Conservation (phyloP, 2,888 invertebrate species). For the Dicyrtoma fusca region DNA sequence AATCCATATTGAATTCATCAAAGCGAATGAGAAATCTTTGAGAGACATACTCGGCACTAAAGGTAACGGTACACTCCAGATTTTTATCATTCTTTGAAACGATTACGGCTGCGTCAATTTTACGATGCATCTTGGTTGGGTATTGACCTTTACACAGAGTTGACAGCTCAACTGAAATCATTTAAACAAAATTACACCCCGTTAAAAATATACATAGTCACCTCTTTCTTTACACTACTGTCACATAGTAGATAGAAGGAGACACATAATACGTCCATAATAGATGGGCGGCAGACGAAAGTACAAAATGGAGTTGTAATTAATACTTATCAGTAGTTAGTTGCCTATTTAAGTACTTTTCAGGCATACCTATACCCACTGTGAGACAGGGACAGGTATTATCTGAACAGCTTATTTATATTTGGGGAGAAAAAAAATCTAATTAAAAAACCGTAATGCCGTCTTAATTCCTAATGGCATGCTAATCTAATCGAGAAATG, state of each 20-base stretch:
- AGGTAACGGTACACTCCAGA: constrained; percentile 88
- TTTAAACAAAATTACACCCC: background rate
- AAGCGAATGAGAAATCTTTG: constrained; percentile 93
- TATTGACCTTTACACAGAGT: constrained; percentile 87
- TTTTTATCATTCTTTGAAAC: constrained; percentile 89
- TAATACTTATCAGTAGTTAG: background rate
- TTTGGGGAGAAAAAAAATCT: too few relatives aligned
- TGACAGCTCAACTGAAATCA: constrained; percentile 71
- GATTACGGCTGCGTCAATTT: constrained; percentile 87
- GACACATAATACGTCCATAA: too few relatives aligned
- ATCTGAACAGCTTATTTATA: too few relatives aligned
- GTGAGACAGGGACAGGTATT: too few relatives aligned
- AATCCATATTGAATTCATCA: constrained; percentile 87
- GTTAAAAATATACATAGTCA: background rate
- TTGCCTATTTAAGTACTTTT: too few relatives aligned
- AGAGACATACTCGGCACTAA: constrained; percentile 91
- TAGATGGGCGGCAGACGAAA: background rate
- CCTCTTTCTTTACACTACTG: too few relatives aligned
- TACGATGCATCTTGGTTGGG: constrained; percentile 83
- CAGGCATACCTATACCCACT: too few relatives aligned
- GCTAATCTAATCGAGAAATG: too few relatives aligned
- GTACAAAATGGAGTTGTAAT: background rate
- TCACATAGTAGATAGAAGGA: too few relatives aligned
- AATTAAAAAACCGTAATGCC: too few relatives aligned
- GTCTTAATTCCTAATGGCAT: too few relatives aligned